phyloP scores from a whole-genome alignment of 2,113 vertebrate species.

The Pavo muticus region DNA sequence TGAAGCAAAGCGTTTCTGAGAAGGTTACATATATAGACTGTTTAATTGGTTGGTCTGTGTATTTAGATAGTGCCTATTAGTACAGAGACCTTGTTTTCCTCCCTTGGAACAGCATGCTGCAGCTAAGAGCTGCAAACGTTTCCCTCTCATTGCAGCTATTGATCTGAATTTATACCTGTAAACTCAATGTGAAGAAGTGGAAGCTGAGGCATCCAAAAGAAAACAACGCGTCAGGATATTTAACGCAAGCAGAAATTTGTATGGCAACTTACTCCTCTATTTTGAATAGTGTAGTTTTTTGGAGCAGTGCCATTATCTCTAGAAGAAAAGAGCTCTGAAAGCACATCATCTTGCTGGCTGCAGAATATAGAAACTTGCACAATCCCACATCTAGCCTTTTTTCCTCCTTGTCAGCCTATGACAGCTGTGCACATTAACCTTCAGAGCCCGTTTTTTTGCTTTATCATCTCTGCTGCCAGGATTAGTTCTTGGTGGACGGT shows the following conservation, averaged over 20 bases:
- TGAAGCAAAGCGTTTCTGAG: neutral
- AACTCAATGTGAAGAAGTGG: neutral
- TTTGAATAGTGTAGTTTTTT: neutral
- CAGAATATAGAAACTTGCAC: neutral
- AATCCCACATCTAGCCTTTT: neutral
- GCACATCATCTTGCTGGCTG: neutral
- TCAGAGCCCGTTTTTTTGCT: neutral
- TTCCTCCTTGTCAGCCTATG: neutral
- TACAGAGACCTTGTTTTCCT: neutral
- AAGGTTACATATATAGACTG: neutral
- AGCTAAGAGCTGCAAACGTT: neutral
- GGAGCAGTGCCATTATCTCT: neutral
- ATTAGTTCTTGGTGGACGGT: constrained; percentile 68
- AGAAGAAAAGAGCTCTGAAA: neutral
- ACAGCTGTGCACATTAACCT: constrained; percentile 58
- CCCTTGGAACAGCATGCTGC: neutral
- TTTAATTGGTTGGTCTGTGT: neutral
- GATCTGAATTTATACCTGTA: constrained; percentile 6
- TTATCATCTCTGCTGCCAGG: constrained; percentile 30
- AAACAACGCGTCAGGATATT: neutral
- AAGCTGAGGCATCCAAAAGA: neutral
- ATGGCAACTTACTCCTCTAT: neutral
- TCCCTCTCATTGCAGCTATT: neutral
- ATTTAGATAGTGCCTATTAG: neutral
- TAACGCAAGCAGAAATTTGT: neutral